A percentile compares a stretch with the other conserved stretches of the same genome.
These are phyloP conservation scores for Lepidurus couesii DNA, from an alignment of 1,140 invertebrate species.

Conservation along the genomic window DNA sequence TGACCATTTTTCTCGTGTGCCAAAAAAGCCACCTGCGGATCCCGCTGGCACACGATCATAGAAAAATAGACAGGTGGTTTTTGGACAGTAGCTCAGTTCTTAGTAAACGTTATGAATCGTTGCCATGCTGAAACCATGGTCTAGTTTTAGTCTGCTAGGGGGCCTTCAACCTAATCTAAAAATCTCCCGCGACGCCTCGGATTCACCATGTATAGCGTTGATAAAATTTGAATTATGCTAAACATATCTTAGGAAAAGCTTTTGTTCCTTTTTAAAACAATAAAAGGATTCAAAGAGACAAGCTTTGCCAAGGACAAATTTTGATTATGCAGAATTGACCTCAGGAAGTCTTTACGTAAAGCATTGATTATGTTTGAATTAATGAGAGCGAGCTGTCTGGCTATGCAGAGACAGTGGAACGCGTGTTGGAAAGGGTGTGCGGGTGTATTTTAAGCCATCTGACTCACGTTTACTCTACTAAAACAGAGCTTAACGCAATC, in stretches of 20 bases:
- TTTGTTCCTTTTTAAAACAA: too few relatives aligned
- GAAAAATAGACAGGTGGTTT: not conserved
- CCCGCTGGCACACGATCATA: not conserved
- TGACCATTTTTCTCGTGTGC: not conserved
- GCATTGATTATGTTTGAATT: not conserved
- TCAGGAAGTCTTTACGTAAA: not conserved
- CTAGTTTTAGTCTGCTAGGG: too few relatives aligned
- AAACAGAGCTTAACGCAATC: not conserved
- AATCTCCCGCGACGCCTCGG: too few relatives aligned
- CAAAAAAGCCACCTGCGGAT: constrained; percentile 10
- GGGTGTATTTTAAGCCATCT: constrained; percentile 12
- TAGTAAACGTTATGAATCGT: too few relatives aligned
- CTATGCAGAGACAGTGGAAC: not conserved
- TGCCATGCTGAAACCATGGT: too few relatives aligned
- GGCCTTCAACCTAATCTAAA: too few relatives aligned
- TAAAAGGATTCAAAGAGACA: too few relatives aligned
- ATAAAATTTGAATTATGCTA: too few relatives aligned
- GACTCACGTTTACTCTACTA: constrained; percentile 5
- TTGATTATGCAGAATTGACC: too few relatives aligned
- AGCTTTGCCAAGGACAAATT: too few relatives aligned
- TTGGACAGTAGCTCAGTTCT: not conserved
- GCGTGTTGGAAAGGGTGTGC: not conserved
- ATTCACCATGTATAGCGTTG: too few relatives aligned
- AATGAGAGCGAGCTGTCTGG: not conserved
- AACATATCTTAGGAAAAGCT: too few relatives aligned